These are phyloP conservation scores for Neomonachus schauinslandi DNA, from an alignment of 2,113 vertebrate species.

Conservation along the genomic window DNA sequence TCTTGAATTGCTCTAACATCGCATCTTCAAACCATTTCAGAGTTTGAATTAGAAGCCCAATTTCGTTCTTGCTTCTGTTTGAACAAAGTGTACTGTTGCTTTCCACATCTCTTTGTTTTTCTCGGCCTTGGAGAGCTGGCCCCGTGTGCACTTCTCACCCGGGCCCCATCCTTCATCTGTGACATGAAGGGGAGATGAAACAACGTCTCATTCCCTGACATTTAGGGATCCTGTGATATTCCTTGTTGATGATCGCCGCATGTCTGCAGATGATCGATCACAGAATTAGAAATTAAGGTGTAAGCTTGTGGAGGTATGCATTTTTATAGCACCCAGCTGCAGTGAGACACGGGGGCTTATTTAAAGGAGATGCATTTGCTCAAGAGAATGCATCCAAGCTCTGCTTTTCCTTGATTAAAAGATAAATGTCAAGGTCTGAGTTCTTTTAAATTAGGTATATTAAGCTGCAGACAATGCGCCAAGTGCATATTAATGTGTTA, in stretches of 20 bases:
- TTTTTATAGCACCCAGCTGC: not conserved
- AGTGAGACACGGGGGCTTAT: not conserved
- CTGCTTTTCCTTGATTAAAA: constrained; percentile 73
- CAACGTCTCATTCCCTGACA: not conserved
- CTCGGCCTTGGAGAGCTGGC: not conserved
- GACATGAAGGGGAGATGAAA: not conserved
- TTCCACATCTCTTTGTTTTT: not conserved
- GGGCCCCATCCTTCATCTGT: not conserved
- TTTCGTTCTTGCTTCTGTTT: not conserved
- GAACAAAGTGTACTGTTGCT: not conserved
- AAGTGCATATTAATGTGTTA: constrained; percentile 45
- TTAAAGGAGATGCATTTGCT: constrained; percentile 54
- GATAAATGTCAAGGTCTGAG: constrained; percentile 39
- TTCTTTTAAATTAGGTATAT: constrained; percentile 66
- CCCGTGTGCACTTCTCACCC: not conserved
- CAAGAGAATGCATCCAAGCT: constrained; percentile 32
- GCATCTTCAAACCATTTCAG: not conserved
- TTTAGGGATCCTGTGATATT: not conserved
- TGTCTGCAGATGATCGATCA: not conserved
- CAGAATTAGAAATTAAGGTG: not conserved
- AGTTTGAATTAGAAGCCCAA: not conserved
- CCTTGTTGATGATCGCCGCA: not conserved
- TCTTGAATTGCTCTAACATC: not conserved
- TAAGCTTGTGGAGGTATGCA: accelerated
- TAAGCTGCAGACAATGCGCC: constrained; percentile 45